Percentiles rank a stretch among this genome's conserved stretches.
Conservation (phyloP, 2,113 vertebrate genomes). For the Xerus inauris region DNA sequence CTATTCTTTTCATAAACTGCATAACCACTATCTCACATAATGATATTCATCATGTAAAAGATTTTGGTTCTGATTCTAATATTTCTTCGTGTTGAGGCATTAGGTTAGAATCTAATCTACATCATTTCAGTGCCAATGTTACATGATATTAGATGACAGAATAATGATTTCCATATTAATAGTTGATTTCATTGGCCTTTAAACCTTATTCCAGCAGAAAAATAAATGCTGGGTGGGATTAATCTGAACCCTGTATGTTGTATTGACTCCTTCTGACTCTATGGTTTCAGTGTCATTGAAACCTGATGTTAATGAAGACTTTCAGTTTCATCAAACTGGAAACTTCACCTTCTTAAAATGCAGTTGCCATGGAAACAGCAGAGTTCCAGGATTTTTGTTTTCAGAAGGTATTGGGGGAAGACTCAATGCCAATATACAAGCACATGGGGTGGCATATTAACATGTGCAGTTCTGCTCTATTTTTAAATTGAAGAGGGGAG, state of each 20-base stretch:
- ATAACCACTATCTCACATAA: not conserved
- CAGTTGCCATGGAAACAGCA: conserved; percentile 86
- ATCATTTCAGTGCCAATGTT: too few relatives aligned
- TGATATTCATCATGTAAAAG: conserved; percentile 40
- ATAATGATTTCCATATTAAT: conserved; percentile 78
- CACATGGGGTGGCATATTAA: conserved; percentile 76
- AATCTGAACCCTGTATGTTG: conserved; percentile 60
- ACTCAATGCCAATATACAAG: conserved; percentile 75
- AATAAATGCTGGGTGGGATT: conserved; percentile 65
- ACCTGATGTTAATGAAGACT: conserved; percentile 83
- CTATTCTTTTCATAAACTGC: conserved; percentile 12
- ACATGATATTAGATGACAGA: conserved; percentile 41
- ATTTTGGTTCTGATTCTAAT: conserved; percentile 38
- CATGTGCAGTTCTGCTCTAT: conserved; percentile 69
- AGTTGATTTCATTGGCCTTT: conserved; percentile 72
- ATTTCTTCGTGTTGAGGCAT: not conserved
- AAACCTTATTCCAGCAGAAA: conserved; percentile 71
- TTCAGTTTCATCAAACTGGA: conserved; percentile 83
- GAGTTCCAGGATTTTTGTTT: conserved; percentile 84
- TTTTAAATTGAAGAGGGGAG: conserved; percentile 76
- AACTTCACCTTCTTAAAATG: conserved; percentile 86
- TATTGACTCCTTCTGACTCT: conserved; percentile 75
- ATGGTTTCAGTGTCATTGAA: conserved; percentile 73
- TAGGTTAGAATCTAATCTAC: conserved; percentile 44
- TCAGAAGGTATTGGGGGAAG: conserved; percentile 70